These are phyloP conservation scores for Eulemur macaco DNA, from an alignment of 2,113 vertebrate genomes.

Conservation along the genomic window DNA sequence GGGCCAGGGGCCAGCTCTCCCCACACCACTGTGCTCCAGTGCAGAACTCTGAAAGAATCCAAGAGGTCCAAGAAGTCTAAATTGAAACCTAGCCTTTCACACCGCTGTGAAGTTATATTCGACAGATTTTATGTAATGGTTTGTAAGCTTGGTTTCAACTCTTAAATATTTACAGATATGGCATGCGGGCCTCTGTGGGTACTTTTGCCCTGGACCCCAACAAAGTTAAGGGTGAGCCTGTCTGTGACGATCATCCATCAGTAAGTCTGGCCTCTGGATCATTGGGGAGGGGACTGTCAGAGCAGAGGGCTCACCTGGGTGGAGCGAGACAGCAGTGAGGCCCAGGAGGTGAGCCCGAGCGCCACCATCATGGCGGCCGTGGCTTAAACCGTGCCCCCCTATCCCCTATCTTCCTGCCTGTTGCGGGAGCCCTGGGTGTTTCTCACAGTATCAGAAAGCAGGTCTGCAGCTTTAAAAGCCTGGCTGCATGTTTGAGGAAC, in stretches of 20 bases:
- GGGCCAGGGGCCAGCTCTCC: not conserved
- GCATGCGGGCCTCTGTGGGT: not conserved
- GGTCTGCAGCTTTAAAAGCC: not conserved
- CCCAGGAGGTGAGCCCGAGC: not conserved
- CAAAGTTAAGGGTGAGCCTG: not conserved
- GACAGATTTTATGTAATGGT: not conserved
- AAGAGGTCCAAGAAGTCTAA: not conserved
- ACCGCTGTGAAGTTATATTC: not conserved
- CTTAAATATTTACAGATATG: constrained; percentile 2
- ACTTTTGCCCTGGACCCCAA: not conserved
- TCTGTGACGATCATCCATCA: not conserved
- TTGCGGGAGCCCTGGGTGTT: not conserved
- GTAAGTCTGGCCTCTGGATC: not conserved
- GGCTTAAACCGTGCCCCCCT: not conserved
- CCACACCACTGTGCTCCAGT: not conserved
- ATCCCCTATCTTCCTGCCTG: not conserved
- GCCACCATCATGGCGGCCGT: accelerated
- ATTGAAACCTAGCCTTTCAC: not conserved
- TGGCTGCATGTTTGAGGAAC: not conserved
- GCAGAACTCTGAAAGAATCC: not conserved
- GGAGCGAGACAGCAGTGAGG: not conserved
- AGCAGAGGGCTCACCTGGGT: not conserved
- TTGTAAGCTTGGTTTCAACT: not conserved
- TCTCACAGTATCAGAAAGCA: not conserved
- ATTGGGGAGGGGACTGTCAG: not conserved